These are phyloP conservation scores for Psilopsiagon aurifrons DNA, from an alignment of 2,113 vertebrate genomes.

Conservation along the genomic window DNA sequence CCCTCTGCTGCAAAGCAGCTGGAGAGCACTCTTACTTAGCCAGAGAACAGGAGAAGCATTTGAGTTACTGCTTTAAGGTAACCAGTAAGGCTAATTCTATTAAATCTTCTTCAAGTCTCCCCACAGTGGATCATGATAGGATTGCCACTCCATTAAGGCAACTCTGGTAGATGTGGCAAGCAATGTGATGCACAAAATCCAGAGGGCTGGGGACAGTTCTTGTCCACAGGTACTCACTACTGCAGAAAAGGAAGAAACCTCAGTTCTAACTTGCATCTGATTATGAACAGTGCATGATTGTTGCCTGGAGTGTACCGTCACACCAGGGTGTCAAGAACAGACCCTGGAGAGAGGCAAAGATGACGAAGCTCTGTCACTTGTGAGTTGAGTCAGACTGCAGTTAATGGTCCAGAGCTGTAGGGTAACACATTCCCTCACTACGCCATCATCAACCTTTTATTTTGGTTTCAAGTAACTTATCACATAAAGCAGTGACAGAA, in stretches of 20 bases:
- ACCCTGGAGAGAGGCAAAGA: not conserved
- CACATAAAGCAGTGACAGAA: slow-evolving; percentile 13
- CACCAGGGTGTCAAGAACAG: not conserved
- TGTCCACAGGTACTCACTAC: not conserved
- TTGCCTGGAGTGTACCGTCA: not conserved
- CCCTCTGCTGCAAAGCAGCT: not conserved
- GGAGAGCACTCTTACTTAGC: not conserved
- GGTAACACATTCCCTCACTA: not conserved
- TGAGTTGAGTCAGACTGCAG: not conserved
- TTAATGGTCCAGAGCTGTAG: not conserved
- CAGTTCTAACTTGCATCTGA: not conserved
- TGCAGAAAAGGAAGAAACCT: not conserved
- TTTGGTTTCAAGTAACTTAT: slow-evolving; percentile 32
- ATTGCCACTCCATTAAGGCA: not conserved
- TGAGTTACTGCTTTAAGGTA: not conserved
- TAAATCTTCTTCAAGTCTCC: not conserved
- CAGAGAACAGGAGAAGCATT: not conserved
- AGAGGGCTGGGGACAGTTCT: not conserved
- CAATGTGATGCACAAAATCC: not conserved
- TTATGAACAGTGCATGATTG: rapidly evolving
- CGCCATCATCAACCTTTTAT: not conserved
- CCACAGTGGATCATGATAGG: rapidly evolving
- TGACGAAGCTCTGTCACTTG: not conserved
- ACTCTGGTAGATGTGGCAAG: not conserved
- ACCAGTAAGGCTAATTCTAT: not conserved